A percentile compares a stretch with the other conserved stretches of the same genome.
Evolutionary conservation across 92 coral and sea anemone genomes (phyloP).

Genomic region (Epizoanthus ramosus): DNA sequence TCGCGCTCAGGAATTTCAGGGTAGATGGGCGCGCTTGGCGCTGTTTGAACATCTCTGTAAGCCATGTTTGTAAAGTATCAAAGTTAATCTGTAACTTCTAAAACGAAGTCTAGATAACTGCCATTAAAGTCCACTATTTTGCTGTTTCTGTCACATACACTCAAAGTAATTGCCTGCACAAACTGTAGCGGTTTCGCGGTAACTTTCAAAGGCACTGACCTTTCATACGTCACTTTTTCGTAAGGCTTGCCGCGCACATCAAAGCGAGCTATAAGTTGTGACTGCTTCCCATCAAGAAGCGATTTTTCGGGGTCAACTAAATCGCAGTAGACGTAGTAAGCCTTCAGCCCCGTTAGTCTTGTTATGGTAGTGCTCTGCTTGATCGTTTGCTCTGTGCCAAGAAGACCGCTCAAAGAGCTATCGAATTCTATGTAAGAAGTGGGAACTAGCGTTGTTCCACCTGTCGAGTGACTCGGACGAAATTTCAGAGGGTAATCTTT

Average conservation of each 20-base stretch:
- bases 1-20: no score
- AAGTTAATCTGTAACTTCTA: background rate
- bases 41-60: no score
- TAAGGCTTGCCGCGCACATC: constrained; percentile 11
- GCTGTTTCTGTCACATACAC: background rate
- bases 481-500: background rate
- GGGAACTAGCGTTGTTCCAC: background rate
- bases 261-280: constrained; percentile 3
- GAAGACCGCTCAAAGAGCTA: background rate
- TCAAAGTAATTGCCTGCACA: background rate
- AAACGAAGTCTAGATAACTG: background rate
- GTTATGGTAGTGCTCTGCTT: background rate
- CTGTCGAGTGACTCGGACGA: background rate
- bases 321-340: background rate
- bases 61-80: no score
- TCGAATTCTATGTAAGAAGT: background rate
- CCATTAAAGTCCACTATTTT: background rate
- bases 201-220: no score
- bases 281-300: background rate
- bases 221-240: no score
- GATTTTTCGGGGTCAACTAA: background rate
- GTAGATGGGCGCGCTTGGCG: no score
- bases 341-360: background rate
- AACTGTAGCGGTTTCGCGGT: background rate
- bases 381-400: background rate